phyloP scores from a whole-genome alignment of 2,888 invertebrate species.

The Schizotus pectinicornis region DNA sequence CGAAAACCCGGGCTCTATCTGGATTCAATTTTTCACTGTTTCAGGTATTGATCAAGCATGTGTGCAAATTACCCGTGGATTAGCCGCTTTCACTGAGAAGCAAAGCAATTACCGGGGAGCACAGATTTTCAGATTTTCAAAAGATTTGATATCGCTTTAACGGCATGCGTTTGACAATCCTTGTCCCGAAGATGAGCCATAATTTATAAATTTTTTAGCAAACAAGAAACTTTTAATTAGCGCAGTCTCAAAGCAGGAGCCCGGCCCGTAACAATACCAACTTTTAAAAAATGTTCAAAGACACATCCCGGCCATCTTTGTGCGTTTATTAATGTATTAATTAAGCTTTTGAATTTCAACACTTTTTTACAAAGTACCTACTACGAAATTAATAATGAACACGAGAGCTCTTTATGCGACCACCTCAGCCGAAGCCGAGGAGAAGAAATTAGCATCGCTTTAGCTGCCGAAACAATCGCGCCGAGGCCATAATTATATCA shows the following conservation, averaged over 20 bases:
- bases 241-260: constrained; percentile 19
- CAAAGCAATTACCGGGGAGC: too few species aligned
- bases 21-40: too few species aligned
- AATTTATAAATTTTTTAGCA: constrained; percentile 18
- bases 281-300: constrained; percentile 38
- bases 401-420: constrained; percentile 5
- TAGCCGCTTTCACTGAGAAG: too few species aligned
- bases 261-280: constrained; percentile 22
- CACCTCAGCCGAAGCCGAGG: constrained; percentile 1
- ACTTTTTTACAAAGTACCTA: constrained; percentile 10
- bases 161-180: too few species aligned
- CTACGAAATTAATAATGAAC: constrained; percentile 25
- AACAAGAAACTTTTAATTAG: constrained; percentile 26
- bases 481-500: constrained; percentile 13
- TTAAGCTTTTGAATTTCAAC: constrained; percentile 33
- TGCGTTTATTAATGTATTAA: constrained; percentile 41
- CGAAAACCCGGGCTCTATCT: too few species aligned
- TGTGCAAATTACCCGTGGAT: too few species aligned
- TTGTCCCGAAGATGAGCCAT: not conserved
- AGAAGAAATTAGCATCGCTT: constrained; percentile 21
- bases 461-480: constrained; percentile 17
- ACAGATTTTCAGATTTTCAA: too few species aligned
- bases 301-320: constrained; percentile 36
- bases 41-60: too few species aligned
- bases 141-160: too few species aligned